Evolutionary conservation across 92 coral and sea anemone genomes (phyloP).

Genomic region (Epizoanthus scotinus): DNA sequence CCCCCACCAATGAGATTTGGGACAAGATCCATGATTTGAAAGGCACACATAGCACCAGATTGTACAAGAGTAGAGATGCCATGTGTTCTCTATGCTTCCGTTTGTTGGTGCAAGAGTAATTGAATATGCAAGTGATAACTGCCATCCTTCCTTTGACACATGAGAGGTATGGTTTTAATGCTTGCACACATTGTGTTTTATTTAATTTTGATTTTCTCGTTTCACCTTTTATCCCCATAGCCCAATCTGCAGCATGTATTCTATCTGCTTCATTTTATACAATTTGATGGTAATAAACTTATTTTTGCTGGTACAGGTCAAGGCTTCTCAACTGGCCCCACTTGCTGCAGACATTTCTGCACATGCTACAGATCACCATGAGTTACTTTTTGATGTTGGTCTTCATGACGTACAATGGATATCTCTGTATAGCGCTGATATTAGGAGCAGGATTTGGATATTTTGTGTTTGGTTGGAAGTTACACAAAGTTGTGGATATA

Average conservation of each 20-base stretch:
- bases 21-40: too few relatives aligned
- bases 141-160: conserved; percentile 61
- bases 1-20: too few relatives aligned
- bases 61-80: conserved; percentile 15
- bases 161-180: conserved; percentile 88
- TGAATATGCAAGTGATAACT: conserved; percentile 78
- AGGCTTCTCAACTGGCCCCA: conserved; percentile 85
- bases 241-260: too few relatives aligned
- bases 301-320: conserved; percentile 55
- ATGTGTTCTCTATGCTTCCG: conserved; percentile 3
- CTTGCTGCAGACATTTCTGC: conserved; percentile 75
- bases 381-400: conserved; percentile 98
- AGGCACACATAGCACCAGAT: too few relatives aligned
- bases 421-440: conserved; percentile 81
- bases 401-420: conserved; percentile 96
- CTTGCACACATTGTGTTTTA: conserved; percentile 52
- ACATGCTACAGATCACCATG: conserved; percentile 84
- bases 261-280: too few relatives aligned
- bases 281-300: too few relatives aligned
- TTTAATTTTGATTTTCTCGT: too few relatives aligned
- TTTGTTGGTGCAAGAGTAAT: conserved; percentile 66
- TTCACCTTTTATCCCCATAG: too few relatives aligned
- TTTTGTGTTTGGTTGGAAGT: conserved; percentile 92
- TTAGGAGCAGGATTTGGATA: conserved; percentile 96
- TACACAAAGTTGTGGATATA: conserved; percentile 81